phyloP scores from a whole-genome alignment of 2,888 invertebrate genomes.

The Heliconius ethilla region DNA sequence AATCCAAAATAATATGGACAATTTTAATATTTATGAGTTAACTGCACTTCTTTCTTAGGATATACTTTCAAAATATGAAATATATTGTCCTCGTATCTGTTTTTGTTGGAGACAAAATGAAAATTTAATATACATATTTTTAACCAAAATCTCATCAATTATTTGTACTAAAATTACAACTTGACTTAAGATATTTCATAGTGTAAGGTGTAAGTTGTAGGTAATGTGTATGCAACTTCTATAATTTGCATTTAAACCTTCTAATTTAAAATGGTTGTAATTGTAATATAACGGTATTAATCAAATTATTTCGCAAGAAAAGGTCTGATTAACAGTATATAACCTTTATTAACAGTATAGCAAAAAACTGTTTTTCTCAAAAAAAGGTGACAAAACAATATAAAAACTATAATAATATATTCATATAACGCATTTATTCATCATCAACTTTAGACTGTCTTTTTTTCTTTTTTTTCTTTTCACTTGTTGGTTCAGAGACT shows the following conservation, averaged over 20 bases:
- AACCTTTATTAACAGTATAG: neutral
- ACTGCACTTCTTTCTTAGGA: neutral
- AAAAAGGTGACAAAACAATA: neutral
- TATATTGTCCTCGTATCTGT: neutral
- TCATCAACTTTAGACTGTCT: conserved; percentile 65
- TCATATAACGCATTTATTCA: conserved; percentile 49
- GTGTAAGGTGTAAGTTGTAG: too few relatives aligned
- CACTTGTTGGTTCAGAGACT: conserved; percentile 56
- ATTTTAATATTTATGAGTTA: neutral
- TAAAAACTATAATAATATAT: neutral
- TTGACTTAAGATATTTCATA: too few relatives aligned
- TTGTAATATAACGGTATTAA: neutral
- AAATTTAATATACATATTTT: neutral
- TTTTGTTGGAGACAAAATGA: neutral
- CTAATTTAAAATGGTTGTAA: neutral
- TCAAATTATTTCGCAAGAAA: neutral
- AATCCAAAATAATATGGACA: neutral
- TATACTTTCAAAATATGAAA: neutral
- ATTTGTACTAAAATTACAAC: too few relatives aligned
- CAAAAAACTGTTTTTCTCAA: neutral
- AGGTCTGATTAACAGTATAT: neutral
- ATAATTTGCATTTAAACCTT: neutral
- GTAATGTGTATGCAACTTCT: neutral
- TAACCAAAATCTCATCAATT: neutral
- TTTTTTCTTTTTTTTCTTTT: conserved; percentile 74